Evolutionary conservation across 1,140 invertebrate species (phyloP).

Genomic region (Drosophila gunungcola): DNA sequence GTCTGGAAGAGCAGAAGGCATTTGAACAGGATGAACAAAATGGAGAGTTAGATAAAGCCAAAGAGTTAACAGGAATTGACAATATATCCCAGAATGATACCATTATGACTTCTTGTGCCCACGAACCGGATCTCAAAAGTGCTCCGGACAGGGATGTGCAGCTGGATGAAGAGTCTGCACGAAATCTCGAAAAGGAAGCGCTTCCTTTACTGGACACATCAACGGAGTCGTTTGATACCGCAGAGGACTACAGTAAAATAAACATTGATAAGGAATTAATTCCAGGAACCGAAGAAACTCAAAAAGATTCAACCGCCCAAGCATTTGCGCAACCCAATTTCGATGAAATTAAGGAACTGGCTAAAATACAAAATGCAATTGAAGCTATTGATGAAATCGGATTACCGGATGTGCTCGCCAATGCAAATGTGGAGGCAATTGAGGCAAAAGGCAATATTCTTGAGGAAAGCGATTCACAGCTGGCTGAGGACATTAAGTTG

Average conservation of each 20-base stretch:
- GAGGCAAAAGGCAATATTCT: constrained; percentile 1
- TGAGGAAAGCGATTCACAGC: constrained; percentile 32
- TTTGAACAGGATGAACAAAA: not conserved
- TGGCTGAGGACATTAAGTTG: constrained; percentile 41
- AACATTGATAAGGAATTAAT: not conserved
- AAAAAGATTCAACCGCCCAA: not conserved
- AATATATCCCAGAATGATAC: constrained; percentile 6
- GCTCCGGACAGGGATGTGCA: not conserved
- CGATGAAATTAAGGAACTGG: not conserved
- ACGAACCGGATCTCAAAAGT: constrained; percentile 22
- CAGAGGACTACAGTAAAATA: not conserved
- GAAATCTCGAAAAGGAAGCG: constrained; percentile 1
- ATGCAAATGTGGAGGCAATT: not conserved
- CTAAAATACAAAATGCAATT: constrained; percentile 4
- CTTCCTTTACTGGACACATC: not conserved
- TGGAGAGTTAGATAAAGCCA: constrained; percentile 31
- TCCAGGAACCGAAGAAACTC: not conserved
- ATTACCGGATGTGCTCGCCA: not conserved
- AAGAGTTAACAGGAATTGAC: constrained; percentile 11
- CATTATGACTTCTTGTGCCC: not conserved
- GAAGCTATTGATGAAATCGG: constrained; percentile 2
- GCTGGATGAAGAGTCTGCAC: not conserved
- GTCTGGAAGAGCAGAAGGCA: not conserved
- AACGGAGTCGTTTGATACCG: constrained; percentile 16
- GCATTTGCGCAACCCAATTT: not conserved